Conservation (phyloP, 2,888 invertebrate species). For the Eristalinus aeneus region DNA sequence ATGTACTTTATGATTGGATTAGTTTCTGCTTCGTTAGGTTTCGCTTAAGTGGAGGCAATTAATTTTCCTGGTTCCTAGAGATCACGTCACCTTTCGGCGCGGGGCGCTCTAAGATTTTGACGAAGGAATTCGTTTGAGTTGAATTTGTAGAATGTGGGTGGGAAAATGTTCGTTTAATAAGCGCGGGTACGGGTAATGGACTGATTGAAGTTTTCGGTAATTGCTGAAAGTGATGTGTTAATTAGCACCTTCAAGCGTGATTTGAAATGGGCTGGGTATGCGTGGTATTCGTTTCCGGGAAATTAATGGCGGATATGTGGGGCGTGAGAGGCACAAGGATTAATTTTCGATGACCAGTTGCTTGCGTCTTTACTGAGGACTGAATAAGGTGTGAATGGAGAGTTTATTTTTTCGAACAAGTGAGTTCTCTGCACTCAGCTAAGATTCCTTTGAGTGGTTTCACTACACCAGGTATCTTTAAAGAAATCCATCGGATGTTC, state of each 20-base stretch:
- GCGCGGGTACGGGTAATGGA: not conserved
- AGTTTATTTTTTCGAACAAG: too few species aligned
- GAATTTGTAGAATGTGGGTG: not conserved
- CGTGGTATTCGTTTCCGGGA: not conserved
- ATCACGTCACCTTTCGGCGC: not conserved
- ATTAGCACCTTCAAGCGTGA: not conserved
- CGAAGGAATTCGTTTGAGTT: not conserved
- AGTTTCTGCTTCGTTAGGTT: constrained; percentile 33
- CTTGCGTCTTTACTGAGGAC: too few species aligned
- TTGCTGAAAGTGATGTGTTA: not conserved
- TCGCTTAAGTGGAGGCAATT: constrained; percentile 31
- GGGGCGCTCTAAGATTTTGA: not conserved
- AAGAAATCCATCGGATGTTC: too few species aligned
- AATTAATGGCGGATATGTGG: too few species aligned
- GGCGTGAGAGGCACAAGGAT: too few species aligned
- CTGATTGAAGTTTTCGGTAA: not conserved
- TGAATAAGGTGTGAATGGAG: too few species aligned
- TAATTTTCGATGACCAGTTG: too few species aligned
- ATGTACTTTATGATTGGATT: constrained; percentile 32
- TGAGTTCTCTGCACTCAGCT: too few species aligned
- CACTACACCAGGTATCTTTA: too few species aligned
- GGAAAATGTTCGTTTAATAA: not conserved
- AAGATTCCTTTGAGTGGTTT: too few species aligned
- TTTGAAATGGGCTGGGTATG: not conserved
- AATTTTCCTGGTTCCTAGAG: not conserved